Evolutionary conservation across 1,140 invertebrate species (phyloP).

Genomic region (Habropoda laboriosa): DNA sequence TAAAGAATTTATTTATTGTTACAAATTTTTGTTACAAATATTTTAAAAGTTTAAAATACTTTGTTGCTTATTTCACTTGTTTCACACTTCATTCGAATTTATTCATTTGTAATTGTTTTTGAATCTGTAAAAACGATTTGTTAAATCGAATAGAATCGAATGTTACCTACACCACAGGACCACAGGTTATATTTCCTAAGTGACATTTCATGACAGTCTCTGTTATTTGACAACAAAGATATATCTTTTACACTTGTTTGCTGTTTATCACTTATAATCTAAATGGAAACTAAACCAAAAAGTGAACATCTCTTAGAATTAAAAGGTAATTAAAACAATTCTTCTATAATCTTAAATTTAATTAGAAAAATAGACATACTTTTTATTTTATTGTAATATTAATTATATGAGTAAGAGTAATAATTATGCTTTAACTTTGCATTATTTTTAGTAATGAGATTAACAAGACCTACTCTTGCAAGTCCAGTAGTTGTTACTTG

Average conservation of each 20-base stretch:
- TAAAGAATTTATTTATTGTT: neutral
- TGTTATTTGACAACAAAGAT: neutral
- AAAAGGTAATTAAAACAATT: constrained; percentile 71
- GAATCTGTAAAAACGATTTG: neutral
- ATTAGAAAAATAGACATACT: neutral
- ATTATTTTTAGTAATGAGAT: constrained; percentile 91
- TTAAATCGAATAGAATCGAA: constrained; percentile 27
- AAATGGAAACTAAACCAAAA: constrained; percentile 76
- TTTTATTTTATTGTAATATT: neutral
- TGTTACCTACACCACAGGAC: neutral
- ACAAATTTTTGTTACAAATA: neutral
- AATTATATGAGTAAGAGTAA: constrained; percentile 3
- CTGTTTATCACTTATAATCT: neutral
- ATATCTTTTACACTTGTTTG: constrained; percentile 1
- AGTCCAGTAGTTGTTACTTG: constrained; percentile 90
- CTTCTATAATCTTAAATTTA: neutral
- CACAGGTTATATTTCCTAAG: constrained; percentile 41
- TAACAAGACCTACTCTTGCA: constrained; percentile 93
- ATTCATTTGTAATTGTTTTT: neutral
- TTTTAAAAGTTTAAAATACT: neutral
- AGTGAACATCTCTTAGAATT: constrained; percentile 76
- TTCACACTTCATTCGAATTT: neutral
- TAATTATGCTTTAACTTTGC: neutral
- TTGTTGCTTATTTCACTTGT: neutral
- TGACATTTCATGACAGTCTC: constrained; percentile 18